Conservation (phyloP, 2,797 vertebrate genomes). For the Pangasius krempfi region DNA sequence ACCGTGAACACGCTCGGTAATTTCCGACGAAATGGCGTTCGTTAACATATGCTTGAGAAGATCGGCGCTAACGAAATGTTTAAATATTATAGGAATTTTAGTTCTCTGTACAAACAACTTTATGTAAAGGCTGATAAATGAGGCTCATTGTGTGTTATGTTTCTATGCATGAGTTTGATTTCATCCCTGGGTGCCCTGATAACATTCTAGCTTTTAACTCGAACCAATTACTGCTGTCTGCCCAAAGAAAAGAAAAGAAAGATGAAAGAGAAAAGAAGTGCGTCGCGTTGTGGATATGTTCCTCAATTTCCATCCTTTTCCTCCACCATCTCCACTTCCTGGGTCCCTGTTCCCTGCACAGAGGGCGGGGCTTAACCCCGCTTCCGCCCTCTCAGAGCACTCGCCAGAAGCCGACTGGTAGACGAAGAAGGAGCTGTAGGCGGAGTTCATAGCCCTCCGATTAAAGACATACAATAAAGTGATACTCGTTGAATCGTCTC, state of each 20-base stretch:
- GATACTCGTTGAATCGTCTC: constrained; percentile 16
- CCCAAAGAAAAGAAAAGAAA: constrained; percentile 53
- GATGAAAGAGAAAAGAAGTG: constrained; percentile 57
- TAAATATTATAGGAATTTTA: not conserved
- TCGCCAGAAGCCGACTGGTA: constrained; percentile 58
- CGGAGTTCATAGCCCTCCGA: constrained; percentile 31
- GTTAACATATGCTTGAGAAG: not conserved
- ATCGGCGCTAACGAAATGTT: rapidly evolving
- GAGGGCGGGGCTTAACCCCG: constrained; percentile 45
- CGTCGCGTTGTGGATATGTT: constrained; percentile 50
- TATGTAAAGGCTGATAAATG: not conserved
- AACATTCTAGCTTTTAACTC: not conserved
- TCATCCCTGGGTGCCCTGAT: not conserved
- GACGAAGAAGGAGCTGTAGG: constrained; percentile 28
- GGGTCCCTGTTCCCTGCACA: constrained; percentile 61
- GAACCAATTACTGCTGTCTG: not conserved
- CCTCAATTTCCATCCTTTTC: constrained; percentile 25
- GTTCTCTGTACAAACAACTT: not conserved
- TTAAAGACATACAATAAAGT: constrained; percentile 39
- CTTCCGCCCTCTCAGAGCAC: constrained; percentile 51
- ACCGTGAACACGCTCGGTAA: not conserved
- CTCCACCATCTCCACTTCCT: constrained; percentile 47
- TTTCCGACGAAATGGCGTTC: not conserved
- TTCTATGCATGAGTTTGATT: no score
- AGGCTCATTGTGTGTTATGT: no score